Base-by-base conservation (phyloP, 2,888 invertebrate genomes). In the Hermaeophaga mercurialis region DNA sequence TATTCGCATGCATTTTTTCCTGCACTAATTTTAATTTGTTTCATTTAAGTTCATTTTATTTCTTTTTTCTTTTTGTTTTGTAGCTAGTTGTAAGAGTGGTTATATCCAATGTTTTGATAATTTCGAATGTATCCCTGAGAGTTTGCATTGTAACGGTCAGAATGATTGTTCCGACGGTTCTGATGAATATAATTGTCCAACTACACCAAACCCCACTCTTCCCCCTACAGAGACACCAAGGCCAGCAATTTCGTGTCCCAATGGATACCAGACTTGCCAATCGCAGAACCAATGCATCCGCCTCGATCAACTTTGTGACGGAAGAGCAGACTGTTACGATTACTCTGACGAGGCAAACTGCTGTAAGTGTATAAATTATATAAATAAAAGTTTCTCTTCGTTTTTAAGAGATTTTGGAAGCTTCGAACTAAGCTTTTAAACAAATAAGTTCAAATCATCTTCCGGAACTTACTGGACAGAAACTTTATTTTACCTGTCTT, bases 271-370 rank as follows among this genome's bases (percentile, higher is more conserved):
- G 70, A 74, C 73, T 58, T 83, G 83, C 71, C 68, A 71, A 63
- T 77, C 73, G 67, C 79, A 75, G 63, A 65, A 70, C 31, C 69
- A 73, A 54, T 90, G 90, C 72, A 80, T 88, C 63, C 75, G 82
- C 58, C 75, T 70, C n/a, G 77, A 78, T 11, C 84, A 84, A 67
- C 76, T 78, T 53, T 91, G 91, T 75, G 84, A 92, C 74, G 86
- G 87, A 38, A 84, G 81, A 64, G 80, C 85, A 63, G 91, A 94
- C 80, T 94, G 94, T 80, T 87, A 87, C 1, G 94, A 94, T 79
- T 81, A 82, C 71, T 90, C 90, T 67, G 94, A 94, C 77, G 94
- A 94, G 80, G 82, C 88, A 71, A 90, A 90, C 75, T 94, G 94
- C 79, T 43, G 83, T 84, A 84, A 78, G 81, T 69, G 49, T 34